Evolutionary conservation across 2,113 vertebrate species (phyloP).

Genomic region (Sclerurus mexicanus): DNA sequence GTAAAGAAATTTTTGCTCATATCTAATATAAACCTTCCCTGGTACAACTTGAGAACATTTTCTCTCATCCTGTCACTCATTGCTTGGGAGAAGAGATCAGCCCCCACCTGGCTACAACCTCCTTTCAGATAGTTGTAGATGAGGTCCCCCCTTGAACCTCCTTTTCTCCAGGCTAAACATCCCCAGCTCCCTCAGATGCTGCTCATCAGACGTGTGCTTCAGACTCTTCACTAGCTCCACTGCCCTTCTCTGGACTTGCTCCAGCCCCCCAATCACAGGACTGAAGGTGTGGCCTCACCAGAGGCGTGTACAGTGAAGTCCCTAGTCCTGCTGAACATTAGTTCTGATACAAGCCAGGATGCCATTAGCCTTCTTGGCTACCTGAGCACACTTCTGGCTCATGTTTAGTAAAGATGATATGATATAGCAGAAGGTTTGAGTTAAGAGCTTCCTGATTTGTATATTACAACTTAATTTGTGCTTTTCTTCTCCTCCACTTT

Average conservation of each 20-base stretch:
- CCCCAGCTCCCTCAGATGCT: accelerated
- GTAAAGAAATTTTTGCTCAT: not conserved
- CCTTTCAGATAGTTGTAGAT: not conserved
- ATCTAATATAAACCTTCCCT: not conserved
- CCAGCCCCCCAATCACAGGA: not conserved
- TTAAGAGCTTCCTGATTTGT: not conserved
- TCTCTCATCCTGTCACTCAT: not conserved
- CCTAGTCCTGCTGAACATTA: not conserved
- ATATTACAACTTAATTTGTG: not conserved
- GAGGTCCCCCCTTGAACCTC: not conserved
- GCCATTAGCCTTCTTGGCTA: not conserved
- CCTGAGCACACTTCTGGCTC: not conserved
- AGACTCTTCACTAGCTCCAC: not conserved
- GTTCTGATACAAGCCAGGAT: not conserved
- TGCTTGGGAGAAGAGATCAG: not conserved
- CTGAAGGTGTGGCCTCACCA: not conserved
- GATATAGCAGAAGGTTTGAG: not conserved
- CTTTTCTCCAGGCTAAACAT: not conserved
- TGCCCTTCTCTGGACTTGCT: not conserved
- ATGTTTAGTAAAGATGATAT: not conserved
- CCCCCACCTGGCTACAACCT: accelerated
- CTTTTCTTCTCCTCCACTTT: not conserved
- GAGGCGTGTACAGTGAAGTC: not conserved
- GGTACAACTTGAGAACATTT: not conserved
- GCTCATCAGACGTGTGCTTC: not conserved